A percentile compares a stretch with the other conserved stretches of the same genome.
These are phyloP conservation scores for Erpetoichthys calabaricus DNA, from an alignment of 2,797 vertebrate genomes.

Conservation along the genomic window DNA sequence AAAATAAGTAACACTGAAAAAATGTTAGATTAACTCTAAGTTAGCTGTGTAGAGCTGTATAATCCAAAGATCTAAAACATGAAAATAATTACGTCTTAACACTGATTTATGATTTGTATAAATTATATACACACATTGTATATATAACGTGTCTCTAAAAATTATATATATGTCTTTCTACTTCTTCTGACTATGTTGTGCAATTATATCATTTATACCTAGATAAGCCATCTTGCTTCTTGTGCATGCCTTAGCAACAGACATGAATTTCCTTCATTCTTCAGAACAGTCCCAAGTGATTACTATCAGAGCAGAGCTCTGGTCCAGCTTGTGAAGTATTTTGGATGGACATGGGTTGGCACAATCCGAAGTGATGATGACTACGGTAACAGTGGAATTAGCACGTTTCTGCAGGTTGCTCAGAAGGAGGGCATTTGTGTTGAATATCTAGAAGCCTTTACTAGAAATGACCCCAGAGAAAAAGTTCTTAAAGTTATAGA, in stretches of 20 bases:
- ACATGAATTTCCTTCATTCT: conserved; percentile 47
- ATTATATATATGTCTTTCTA: background rate
- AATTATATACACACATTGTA: too few species aligned
- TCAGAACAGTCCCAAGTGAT: conserved; percentile 56
- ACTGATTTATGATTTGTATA: too few species aligned
- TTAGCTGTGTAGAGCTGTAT: too few species aligned
- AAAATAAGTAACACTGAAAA: too few species aligned
- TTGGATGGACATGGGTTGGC: conserved; percentile 58
- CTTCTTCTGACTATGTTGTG: background rate
- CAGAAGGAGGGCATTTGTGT: conserved; percentile 46
- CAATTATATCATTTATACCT: conserved; percentile 5
- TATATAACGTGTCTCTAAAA: too few species aligned
- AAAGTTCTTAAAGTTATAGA: conserved; percentile 32
- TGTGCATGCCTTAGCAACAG: conserved; percentile 54
- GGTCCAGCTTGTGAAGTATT: conserved; percentile 44
- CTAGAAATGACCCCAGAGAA: conserved; percentile 35
- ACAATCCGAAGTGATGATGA: conserved; percentile 42
- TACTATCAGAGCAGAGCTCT: conserved; percentile 52
- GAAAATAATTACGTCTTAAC: too few species aligned
- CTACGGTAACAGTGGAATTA: conserved; percentile 45
- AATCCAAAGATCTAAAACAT: too few species aligned
- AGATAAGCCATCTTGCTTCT: conserved; percentile 59
- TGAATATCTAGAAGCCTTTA: conserved; percentile 48
- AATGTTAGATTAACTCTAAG: too few species aligned
- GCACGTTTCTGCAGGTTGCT: conserved; percentile 37